These are phyloP conservation scores for Trissolcus basalis DNA, from an alignment of 1,140 invertebrate genomes.

Conservation along the genomic window DNA sequence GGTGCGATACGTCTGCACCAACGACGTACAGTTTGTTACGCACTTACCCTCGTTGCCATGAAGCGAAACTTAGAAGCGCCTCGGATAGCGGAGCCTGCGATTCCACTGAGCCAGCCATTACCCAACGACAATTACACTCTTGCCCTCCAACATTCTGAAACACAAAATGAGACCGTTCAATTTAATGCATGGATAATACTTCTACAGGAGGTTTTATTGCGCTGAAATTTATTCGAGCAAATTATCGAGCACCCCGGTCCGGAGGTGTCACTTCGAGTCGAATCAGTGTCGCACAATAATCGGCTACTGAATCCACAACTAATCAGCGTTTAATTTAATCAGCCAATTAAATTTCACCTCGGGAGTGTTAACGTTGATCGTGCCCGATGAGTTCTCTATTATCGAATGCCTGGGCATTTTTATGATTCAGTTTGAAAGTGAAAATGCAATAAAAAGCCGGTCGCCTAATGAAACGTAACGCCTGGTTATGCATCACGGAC, in stretches of 20 bases:
- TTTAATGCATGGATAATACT: too few relatives aligned
- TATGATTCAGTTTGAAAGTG: too few relatives aligned
- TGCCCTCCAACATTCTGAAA: slow-evolving; percentile 67
- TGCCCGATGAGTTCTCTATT: too few relatives aligned
- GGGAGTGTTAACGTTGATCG: slow-evolving; percentile 3
- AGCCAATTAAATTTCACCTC: slow-evolving; percentile 11
- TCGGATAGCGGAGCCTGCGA: slow-evolving; percentile 55
- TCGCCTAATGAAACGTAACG: too few relatives aligned
- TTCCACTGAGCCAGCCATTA: slow-evolving; percentile 67
- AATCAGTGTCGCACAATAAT: too few relatives aligned
- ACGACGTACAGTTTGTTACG: slow-evolving; percentile 58
- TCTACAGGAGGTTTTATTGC: too few relatives aligned
- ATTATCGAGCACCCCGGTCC: too few relatives aligned
- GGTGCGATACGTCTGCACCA: slow-evolving; percentile 55
- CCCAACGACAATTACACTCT: slow-evolving; percentile 52
- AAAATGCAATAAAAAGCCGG: slow-evolving; percentile 47
- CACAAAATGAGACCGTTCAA: slow-evolving; percentile 16
- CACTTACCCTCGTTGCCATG: slow-evolving; percentile 71
- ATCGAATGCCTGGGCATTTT: too few relatives aligned
- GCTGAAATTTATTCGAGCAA: too few relatives aligned
- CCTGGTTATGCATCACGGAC: slow-evolving; percentile 6
- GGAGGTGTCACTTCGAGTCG: too few relatives aligned
- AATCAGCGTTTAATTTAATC: too few relatives aligned
- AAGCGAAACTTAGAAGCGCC: slow-evolving; percentile 60
- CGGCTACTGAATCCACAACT: too few relatives aligned